These are phyloP conservation scores for Lepisosteus osseus DNA, from an alignment of 2,113 vertebrate species.

Conservation along the genomic window DNA sequence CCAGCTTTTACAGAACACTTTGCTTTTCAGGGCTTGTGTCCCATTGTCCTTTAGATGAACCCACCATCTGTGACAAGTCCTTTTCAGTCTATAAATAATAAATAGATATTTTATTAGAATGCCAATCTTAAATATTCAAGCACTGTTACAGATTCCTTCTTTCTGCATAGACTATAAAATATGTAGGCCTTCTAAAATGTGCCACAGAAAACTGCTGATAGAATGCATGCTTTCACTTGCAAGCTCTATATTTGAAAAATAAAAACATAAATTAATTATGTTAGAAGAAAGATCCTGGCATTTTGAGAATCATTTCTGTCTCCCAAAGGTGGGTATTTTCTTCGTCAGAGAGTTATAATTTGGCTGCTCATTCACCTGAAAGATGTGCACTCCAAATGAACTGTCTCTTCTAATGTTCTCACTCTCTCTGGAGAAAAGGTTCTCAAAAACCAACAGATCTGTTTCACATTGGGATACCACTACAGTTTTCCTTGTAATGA, in stretches of 20 bases:
- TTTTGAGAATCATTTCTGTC: background rate
- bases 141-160: background rate
- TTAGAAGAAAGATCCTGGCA: background rate
- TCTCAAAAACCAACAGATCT: too few relatives aligned
- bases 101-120: background rate
- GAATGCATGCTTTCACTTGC: background rate
- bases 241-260: background rate
- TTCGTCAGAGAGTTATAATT: background rate
- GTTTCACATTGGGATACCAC: too few relatives aligned
- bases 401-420: background rate
- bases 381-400: background rate
- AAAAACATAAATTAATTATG: slow-evolving; percentile 4
- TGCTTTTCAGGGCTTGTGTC: background rate
- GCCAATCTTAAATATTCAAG: background rate
- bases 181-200: background rate
- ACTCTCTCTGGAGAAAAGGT: background rate
- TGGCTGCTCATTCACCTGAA: background rate
- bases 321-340: too few relatives aligned
- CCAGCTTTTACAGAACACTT: background rate
- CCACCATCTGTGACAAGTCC: background rate
- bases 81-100: background rate
- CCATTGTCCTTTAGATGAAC: background rate
- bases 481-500: too few relatives aligned
- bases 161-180: background rate
- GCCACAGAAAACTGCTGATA: background rate